Evolutionary conservation across 2,797 vertebrate genomes (phyloP), one percentile per base, ranked within the genome.

Genomic region (Sitta carolinensis): DNA sequence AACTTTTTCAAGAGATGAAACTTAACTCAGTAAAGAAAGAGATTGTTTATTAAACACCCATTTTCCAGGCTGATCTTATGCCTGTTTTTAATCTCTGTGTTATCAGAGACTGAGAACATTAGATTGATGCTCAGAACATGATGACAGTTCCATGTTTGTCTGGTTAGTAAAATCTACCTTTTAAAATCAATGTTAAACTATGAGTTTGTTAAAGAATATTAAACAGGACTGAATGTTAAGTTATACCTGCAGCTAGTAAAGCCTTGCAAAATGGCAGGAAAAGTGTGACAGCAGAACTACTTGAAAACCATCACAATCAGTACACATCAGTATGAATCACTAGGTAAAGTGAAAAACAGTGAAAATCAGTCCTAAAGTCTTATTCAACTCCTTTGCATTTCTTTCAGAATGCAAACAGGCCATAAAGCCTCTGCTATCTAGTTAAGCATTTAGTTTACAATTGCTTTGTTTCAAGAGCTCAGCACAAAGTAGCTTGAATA

Each of bases 371-470:
- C 51, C 40, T 48, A 58, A 85, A 77, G 21, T 75, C 58, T 80
- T 43, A 59, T 69, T 75, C 58, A 34, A 18, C 27, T 75, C n/a
- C 36, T 90, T 77, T 88, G 51, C 50, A 61, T 83, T 87, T 55
- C 55, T 90, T 84, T 90, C 62, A 51, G 79, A 91, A 76, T 62
- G 36, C 48, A 90, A 76, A 76, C 32, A 70, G 36, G 27, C 48
- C 62, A 51, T 70, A 73, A 94, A 63, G 36, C 14, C 58, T 90
- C 70, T 66, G 13, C 52, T 79, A 58, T 48, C 29, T 92, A 29
- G 50, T 93, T 95, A 90, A 89, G 59, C 55, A 20, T 61, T 82
- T 87, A 51, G 67, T 77, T 93, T 73, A 47, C 58, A 84, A 30
- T 64, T 89, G 66, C 52, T 84, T 85, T 96, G 38, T 66, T 67